Evolutionary conservation across 2,888 invertebrate genomes (phyloP).

Genomic region (Apamea anceps): DNA sequence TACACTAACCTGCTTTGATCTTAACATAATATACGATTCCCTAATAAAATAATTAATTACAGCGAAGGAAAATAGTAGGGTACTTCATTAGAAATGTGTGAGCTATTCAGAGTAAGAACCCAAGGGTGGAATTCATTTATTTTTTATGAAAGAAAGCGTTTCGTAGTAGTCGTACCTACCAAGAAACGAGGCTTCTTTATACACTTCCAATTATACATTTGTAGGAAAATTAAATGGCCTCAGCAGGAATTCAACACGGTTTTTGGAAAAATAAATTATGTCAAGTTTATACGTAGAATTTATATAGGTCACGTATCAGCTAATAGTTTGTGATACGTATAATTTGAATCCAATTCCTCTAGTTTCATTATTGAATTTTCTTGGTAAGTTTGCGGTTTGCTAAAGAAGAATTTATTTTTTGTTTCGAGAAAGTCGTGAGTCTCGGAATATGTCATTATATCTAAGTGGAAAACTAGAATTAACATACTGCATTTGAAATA

Average conservation of each 20-base stretch:
- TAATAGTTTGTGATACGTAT: conserved; percentile 12
- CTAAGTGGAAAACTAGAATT: neutral
- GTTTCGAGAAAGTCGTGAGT: neutral
- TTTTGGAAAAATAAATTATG: conserved; percentile 42
- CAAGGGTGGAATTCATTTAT: conserved; percentile 66
- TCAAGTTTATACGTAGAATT: conserved; percentile 23
- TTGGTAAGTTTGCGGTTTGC: conserved; percentile 14
- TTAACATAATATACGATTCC: conserved; percentile 16
- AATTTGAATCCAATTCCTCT: conserved; percentile 32
- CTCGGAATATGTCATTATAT: neutral
- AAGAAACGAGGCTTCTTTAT: conserved; percentile 53
- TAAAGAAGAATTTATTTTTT: neutral
- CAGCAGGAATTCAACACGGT: conserved; percentile 33
- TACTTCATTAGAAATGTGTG: conserved; percentile 64
- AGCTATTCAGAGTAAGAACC: conserved; percentile 59
- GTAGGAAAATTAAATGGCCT: conserved; percentile 45
- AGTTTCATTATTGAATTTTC: conserved; percentile 36
- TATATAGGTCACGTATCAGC: conserved; percentile 11
- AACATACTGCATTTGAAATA: neutral
- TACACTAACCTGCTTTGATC: conserved; percentile 33
- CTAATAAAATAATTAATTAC: conserved; percentile 61
- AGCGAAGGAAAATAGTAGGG: conserved; percentile 51
- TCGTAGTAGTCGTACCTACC: conserved; percentile 35
- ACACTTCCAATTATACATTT: conserved; percentile 56
- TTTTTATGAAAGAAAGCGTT: conserved; percentile 69